phyloP scores from a whole-genome alignment of 2,113 vertebrate species.

The Neopipo cinnamomea region DNA sequence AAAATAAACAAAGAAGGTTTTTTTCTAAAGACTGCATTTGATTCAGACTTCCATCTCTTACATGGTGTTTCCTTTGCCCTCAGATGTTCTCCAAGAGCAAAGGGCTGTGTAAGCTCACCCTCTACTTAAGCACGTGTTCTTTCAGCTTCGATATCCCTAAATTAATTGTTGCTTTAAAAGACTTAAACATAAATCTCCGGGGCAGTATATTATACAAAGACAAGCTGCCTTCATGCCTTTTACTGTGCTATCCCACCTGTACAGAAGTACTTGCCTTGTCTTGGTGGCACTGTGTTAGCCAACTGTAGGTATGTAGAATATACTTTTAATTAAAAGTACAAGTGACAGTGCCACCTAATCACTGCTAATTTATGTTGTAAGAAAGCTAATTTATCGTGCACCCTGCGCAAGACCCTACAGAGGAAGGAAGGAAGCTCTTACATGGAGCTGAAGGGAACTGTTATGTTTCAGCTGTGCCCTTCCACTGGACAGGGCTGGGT shows the following conservation, averaged over 20 bases:
- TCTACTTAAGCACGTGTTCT: neutral
- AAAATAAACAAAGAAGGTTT: neutral
- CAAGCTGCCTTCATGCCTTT: neutral
- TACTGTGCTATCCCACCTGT: neutral
- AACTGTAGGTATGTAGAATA: neutral
- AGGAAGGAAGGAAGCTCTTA: neutral
- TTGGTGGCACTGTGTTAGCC: neutral
- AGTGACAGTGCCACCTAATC: neutral
- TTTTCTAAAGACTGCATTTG: neutral
- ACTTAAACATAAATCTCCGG: neutral
- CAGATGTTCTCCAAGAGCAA: neutral
- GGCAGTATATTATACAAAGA: neutral
- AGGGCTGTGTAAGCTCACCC: neutral
- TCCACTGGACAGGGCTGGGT: neutral
- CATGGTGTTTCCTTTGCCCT: neutral
- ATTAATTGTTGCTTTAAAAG: neutral
- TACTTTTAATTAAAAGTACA: neutral
- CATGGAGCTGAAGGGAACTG: neutral
- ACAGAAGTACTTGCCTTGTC: neutral
- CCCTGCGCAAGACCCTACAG: neutral
- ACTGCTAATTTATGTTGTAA: neutral
- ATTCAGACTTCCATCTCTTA: neutral
- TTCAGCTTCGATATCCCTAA: neutral
- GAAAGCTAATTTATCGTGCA: neutral
- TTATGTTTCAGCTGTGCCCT: neutral